Conservation (phyloP, 2,113 vertebrate genomes). For the Halichoeres trimaculatus region DNA sequence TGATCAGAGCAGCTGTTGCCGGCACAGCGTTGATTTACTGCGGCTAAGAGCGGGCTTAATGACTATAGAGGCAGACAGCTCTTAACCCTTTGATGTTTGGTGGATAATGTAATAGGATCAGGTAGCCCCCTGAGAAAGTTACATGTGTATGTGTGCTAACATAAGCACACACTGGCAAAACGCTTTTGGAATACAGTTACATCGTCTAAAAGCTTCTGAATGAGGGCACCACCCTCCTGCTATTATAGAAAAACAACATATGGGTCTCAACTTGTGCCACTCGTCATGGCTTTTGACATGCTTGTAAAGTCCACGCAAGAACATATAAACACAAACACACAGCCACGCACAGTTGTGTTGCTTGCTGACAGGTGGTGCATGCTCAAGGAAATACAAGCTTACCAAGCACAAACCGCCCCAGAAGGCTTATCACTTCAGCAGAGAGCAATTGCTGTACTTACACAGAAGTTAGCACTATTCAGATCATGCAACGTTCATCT, state of each 20-base stretch:
- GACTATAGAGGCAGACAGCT: constrained; percentile 78
- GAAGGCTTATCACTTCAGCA: constrained; percentile 74
- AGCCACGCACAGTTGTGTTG: constrained; percentile 40
- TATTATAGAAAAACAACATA: constrained; percentile 43
- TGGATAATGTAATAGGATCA: constrained; percentile 80
- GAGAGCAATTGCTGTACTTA: constrained; percentile 60
- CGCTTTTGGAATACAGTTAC: constrained; percentile 68
- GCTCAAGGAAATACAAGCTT: constrained; percentile 73
- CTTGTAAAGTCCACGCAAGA: constrained; percentile 25
- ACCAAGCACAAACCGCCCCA: constrained; percentile 66
- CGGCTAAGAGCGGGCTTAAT: constrained; percentile 79
- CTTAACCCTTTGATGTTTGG: constrained; percentile 80
- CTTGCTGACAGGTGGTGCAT: constrained; percentile 72
- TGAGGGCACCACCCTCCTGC: constrained; percentile 22
- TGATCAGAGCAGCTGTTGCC: constrained; percentile 80
- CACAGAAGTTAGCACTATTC: constrained; percentile 66
- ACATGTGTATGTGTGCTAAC: constrained; percentile 55
- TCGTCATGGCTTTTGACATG: constrained; percentile 31
- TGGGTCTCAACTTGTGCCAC: constrained; percentile 40
- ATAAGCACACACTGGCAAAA: constrained; percentile 54
- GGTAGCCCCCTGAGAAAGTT: constrained; percentile 65
- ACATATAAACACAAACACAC: constrained; percentile 43
- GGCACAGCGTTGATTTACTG: constrained; percentile 79
- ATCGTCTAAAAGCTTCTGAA: constrained; percentile 56
- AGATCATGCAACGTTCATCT: constrained; percentile 60